phyloP scores from a whole-genome alignment of 2,113 vertebrate species.

The Propithecus coquereli region DNA sequence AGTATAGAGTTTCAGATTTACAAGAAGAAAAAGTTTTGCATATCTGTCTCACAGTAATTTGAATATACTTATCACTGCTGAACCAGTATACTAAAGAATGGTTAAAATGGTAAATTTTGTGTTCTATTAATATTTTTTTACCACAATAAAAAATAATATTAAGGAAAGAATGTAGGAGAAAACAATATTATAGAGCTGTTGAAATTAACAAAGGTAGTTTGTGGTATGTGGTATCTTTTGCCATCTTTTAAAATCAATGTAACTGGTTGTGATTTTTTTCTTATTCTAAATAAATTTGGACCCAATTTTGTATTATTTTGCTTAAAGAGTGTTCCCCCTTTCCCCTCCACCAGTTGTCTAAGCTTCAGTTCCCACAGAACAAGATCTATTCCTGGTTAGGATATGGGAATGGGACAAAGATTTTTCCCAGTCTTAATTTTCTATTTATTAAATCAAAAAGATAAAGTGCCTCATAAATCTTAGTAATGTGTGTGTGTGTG shows the following conservation, averaged over 20 bases:
- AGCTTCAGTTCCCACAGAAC: background rate
- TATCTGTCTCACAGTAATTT: too few species aligned
- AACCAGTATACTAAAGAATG: too few species aligned
- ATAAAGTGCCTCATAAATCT: background rate
- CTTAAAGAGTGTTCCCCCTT: background rate
- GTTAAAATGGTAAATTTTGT: too few species aligned
- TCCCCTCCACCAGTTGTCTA: background rate
- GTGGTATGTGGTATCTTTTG: background rate
- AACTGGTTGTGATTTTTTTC: background rate
- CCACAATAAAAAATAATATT: too few species aligned
- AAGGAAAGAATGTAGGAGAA: background rate
- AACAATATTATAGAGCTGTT: background rate
- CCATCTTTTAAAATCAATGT: background rate
- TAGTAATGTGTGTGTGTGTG: background rate
- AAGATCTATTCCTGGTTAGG: background rate
- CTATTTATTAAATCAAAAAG: background rate
- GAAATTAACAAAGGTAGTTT: background rate
- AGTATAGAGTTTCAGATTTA: too few species aligned
- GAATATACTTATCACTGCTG: too few species aligned
- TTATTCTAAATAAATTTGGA: background rate
- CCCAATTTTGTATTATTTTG: background rate
- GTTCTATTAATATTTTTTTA: too few species aligned
- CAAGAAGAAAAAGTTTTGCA: too few species aligned
- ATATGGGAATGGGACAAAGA: background rate
- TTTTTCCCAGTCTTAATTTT: background rate